Percentiles rank a stretch among this genome's conserved stretches.
Conservation (phyloP, 1,140 invertebrate genomes). For the Lamellibrachia luymesi region DNA sequence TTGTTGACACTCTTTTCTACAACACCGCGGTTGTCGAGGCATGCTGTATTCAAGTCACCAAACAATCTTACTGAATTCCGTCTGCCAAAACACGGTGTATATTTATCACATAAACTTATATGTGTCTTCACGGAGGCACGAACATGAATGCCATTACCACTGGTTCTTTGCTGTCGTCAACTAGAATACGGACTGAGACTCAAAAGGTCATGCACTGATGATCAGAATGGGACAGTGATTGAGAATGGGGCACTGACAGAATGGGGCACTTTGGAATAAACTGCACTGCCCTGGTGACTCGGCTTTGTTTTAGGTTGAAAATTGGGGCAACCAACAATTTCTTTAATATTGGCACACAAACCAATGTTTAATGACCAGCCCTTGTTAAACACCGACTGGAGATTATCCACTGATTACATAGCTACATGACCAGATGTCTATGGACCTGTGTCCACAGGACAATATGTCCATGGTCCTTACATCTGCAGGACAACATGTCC, state of each 20-base stretch:
- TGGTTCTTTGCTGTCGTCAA: background rate
- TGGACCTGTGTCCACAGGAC: too few relatives aligned
- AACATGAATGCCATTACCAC: background rate
- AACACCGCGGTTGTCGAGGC: too few relatives aligned
- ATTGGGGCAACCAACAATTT: too few relatives aligned
- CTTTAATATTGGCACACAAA: too few relatives aligned
- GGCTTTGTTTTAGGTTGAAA: too few relatives aligned
- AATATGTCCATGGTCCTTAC: too few relatives aligned
- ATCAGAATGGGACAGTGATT: background rate
- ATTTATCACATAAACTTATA: background rate
- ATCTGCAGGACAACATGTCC: too few relatives aligned
- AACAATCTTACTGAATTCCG: background rate
- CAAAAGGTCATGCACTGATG: background rate
- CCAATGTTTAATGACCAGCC: too few relatives aligned
- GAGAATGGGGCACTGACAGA: background rate
- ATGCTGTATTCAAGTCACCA: background rate
- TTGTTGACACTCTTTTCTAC: background rate
- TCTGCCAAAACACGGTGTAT: background rate
- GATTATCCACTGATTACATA: too few relatives aligned
- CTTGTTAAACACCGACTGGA: too few relatives aligned
- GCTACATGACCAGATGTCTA: too few relatives aligned
- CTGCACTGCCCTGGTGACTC: too few relatives aligned
- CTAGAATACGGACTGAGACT: background rate
- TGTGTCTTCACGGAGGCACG: background rate
- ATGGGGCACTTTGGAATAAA: background rate